These are phyloP conservation scores for Bombus consobrinus DNA, from an alignment of 1,140 invertebrate species.

Conservation along the genomic window DNA sequence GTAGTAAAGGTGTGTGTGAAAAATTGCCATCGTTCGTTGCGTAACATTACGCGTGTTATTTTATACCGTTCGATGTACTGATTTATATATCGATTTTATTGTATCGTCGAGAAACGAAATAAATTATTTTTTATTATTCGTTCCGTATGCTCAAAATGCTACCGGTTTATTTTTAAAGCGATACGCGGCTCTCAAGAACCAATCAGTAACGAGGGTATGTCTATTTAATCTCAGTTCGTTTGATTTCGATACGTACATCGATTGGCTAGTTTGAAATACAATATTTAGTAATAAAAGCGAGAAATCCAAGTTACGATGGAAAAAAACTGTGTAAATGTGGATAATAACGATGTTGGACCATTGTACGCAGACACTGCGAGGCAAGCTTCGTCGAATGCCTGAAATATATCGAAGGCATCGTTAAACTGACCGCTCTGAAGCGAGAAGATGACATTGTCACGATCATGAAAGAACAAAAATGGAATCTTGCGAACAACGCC, in stretches of 20 bases:
- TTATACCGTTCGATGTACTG: no score
- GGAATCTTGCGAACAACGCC: constrained; percentile 73
- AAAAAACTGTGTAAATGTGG: background rate
- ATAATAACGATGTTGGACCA: no score
- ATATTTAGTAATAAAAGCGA: no score
- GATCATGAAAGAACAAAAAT: constrained; percentile 81
- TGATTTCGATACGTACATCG: no score
- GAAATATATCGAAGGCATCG: constrained; percentile 82
- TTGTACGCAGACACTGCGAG: constrained; percentile 83
- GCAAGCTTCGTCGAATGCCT: constrained; percentile 83
- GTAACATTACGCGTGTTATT: no score
- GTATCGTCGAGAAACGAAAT: background rate
- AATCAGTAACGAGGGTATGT: background rate
- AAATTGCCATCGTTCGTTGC: no score
- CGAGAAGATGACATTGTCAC: constrained; percentile 82
- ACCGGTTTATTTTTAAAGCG: background rate
- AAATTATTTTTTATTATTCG: background rate
- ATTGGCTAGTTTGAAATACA: no score
- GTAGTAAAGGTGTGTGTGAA: no score
- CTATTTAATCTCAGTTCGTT: no score
- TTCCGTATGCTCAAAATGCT: background rate
- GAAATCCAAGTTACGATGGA: no score
- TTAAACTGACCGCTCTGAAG: constrained; percentile 73
- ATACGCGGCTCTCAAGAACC: background rate
- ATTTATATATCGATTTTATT: background rate